Percentiles rank a stretch among this genome's conserved stretches.
These are phyloP conservation scores for Dicranocentrus wangi DNA, from an alignment of 2,888 invertebrate species.

Conservation along the genomic window DNA sequence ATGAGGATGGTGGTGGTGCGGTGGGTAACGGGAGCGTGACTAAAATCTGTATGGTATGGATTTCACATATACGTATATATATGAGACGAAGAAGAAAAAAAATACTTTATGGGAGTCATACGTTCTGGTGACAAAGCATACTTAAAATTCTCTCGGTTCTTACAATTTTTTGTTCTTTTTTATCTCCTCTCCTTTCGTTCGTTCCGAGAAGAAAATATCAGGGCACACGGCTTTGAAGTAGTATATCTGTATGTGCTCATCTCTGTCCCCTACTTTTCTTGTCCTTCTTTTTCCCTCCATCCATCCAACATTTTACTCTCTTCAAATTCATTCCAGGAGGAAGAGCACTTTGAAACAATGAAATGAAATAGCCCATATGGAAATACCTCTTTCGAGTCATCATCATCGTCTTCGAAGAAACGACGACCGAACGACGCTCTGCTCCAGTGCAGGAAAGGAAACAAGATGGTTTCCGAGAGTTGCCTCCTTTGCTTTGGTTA, in stretches of 20 bases:
- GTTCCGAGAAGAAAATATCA: not conserved
- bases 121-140: not conserved
- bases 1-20: too few species aligned
- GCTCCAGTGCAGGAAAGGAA: too few species aligned
- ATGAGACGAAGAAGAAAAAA: not conserved
- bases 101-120: too few species aligned
- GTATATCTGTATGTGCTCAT: not conserved
- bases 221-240: conserved; percentile 4
- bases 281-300: not conserved
- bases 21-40: conserved; percentile 48
- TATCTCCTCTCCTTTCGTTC: conserved; percentile 12
- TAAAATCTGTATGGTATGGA: conserved; percentile 28
- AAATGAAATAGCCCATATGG: conserved; percentile 56
- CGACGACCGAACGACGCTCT: not conserved
- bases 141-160: conserved; percentile 34
- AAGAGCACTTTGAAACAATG: conserved; percentile 62
- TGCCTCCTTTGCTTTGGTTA: too few species aligned
- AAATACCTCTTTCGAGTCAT: conserved; percentile 28
- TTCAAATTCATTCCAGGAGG: conserved; percentile 55
- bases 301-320: conserved; percentile 20
- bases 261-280: not conserved
- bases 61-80: not conserved
- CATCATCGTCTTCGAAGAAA: not conserved
- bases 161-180: conserved; percentile 18
- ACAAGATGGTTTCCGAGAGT: not conserved